Conservation (phyloP, 2,113 vertebrate genomes). For the Chionis minor region DNA sequence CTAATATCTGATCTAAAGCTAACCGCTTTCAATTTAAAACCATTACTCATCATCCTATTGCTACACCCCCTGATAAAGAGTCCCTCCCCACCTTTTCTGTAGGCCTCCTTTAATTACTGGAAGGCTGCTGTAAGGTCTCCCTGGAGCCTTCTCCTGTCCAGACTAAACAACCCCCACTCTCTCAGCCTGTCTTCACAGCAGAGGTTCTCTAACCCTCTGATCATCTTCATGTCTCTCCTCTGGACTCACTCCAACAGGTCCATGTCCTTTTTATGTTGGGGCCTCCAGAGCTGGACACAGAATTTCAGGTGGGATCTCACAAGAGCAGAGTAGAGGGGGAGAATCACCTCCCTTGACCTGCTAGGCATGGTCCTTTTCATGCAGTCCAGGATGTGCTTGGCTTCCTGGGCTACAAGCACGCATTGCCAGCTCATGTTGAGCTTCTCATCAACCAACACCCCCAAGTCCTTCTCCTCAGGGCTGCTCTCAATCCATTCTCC, state of each 20-base stretch:
- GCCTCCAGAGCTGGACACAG: not conserved
- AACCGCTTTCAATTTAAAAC: not conserved
- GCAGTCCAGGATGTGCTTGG: too few relatives aligned
- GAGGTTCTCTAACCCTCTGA: not conserved
- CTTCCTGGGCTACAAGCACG: fast-evolving
- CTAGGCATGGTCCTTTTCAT: too few relatives aligned
- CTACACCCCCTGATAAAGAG: not conserved
- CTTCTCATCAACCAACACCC: not conserved
- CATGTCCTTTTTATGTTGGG: not conserved
- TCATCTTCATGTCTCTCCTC: not conserved
- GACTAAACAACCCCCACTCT: too few relatives aligned
- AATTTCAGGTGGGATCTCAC: not conserved
- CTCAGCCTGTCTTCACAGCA: not conserved
- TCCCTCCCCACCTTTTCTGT: not conserved
- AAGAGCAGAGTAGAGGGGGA: not conserved
- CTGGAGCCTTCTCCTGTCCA: not conserved
- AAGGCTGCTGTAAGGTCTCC: not conserved
- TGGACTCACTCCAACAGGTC: not conserved
- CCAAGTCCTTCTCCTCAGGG: not conserved
- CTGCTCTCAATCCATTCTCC: too few relatives aligned
- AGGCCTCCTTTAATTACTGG: not conserved
- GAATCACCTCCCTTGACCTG: not conserved
- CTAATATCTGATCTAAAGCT: not conserved
- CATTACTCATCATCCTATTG: not conserved
- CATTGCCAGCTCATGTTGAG: fast-evolving